phyloP scores from a whole-genome alignment of 2,888 invertebrate species.

The Aricia artaxerxes region DNA sequence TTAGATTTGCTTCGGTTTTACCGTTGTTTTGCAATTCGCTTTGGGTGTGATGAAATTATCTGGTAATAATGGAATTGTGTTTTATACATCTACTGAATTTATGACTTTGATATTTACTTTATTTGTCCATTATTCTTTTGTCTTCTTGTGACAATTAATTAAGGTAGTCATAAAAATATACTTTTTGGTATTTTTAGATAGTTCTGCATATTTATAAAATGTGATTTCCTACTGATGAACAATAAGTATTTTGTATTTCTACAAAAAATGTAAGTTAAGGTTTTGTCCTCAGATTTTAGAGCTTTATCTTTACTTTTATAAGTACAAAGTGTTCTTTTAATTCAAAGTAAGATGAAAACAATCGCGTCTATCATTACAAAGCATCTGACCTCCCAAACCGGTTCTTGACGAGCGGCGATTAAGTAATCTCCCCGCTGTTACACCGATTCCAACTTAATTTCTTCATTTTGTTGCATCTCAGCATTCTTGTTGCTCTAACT shows the following conservation, averaged over 20 bases:
- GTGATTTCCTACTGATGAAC: background rate
- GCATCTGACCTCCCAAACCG: conserved; percentile 57
- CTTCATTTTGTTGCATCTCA: conserved; percentile 68
- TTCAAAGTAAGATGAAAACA: conserved; percentile 50
- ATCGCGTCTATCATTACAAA: conserved; percentile 56
- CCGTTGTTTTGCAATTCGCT: conserved; percentile 14
- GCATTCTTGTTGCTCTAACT: conserved; percentile 50
- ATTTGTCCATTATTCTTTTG: background rate
- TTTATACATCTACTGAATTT: background rate
- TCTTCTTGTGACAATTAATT: background rate
- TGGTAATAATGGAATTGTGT: background rate
- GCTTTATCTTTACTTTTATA: background rate
- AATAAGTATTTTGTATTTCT: background rate
- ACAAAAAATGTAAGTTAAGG: background rate
- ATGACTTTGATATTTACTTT: background rate
- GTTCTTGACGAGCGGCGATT: conserved; percentile 61
- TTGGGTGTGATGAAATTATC: conserved; percentile 4
- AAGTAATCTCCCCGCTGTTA: conserved; percentile 70
- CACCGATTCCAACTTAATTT: conserved; percentile 73
- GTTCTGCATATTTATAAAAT: background rate
- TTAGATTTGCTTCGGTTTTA: conserved; percentile 14
- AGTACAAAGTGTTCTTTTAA: conserved; percentile 31
- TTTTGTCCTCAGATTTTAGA: background rate
- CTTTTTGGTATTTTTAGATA: too few species aligned
- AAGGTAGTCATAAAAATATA: too few species aligned